Evolutionary conservation across 2,888 invertebrate species (phyloP).

Genomic region (Stenichneumon culpator): DNA sequence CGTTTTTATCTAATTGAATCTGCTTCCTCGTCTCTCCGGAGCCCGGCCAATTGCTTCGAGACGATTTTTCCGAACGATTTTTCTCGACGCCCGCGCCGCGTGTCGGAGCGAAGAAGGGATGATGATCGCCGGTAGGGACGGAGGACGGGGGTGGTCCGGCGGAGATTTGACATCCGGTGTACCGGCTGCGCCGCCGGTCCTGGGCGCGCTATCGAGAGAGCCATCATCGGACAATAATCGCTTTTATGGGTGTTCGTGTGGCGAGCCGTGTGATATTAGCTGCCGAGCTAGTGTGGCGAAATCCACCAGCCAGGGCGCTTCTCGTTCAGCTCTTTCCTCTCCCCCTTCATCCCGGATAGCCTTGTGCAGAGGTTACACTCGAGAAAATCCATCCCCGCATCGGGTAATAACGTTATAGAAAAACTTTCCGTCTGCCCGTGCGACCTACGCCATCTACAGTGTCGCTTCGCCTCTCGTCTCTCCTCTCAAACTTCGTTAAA

Average conservation of each 20-base stretch:
- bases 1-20: slow-evolving; percentile 54
- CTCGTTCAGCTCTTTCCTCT: slow-evolving; percentile 3
- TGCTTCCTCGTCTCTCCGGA: not conserved
- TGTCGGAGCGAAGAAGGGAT: slow-evolving; percentile 59
- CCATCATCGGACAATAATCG: slow-evolving; percentile 82
- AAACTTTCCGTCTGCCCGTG: slow-evolving; percentile 38
- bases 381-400: slow-evolving; percentile 55
- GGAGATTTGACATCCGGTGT: slow-evolving; percentile 76
- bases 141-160: slow-evolving; percentile 57
- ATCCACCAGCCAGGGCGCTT: slow-evolving; percentile 28
- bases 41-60: slow-evolving; percentile 54
- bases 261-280: slow-evolving; percentile 79
- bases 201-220: slow-evolving; percentile 69
- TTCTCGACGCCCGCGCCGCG: slow-evolving; percentile 36
- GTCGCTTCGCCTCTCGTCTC: slow-evolving; percentile 8
- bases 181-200: slow-evolving; percentile 70
- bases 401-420: slow-evolving; percentile 55
- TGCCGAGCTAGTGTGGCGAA: slow-evolving; percentile 63
- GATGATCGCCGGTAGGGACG: slow-evolving; percentile 36
- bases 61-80: slow-evolving; percentile 53
- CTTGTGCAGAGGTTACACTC: slow-evolving; percentile 18
- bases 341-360: slow-evolving; percentile 23
- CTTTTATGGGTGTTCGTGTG: slow-evolving; percentile 81
- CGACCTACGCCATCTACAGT: slow-evolving; percentile 35
- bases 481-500: slow-evolving; percentile 45